Base-by-base conservation (phyloP, 2,797 vertebrate genomes). In the Gymnodraco acuticeps region DNA sequence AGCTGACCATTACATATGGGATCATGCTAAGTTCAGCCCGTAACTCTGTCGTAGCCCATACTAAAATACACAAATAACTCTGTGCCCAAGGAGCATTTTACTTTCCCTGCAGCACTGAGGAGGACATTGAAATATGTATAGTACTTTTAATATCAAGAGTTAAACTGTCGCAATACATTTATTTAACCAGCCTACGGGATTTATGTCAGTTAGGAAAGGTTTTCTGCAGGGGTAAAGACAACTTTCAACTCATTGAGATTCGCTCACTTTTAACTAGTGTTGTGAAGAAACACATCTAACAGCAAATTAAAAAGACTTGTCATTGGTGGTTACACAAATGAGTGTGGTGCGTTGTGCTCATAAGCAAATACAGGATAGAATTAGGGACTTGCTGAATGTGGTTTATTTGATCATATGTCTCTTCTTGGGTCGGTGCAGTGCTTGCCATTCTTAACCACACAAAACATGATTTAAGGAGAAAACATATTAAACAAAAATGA, bases 361-460 rank as follows among this genome's bases (percentile, higher is more conserved):
- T 58, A 72, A 58, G 55, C 56, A 83, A 76, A 71, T 54, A 46
- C 2, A 58, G 41, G 62, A 78, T 62, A 12, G 46, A 77, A 17
- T 73, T 33, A 61, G 41, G 0, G 56, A 72, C 59, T 70, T 61
- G 55, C 27, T 62, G 60, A 19, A 15, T 71, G 72, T 50, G 63
- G 70, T 85, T 88, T 61, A 46, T 64, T 75, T 55, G 45, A 46
- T 87, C 74, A 74, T 58, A 68, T 78, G 71, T 72, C 27, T 86
- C 45, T 52, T 2, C 13, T 64, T 66, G 45, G 55, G n/a, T 14
- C 70, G 73, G 48, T 48, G 38, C 3, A 0, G 54, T 10, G 48
- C 17, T 76, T 31, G 58, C 67, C 66, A 27, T 45, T 48, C 23
- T 65, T 15, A 63, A 64, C 38, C 54, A 56, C 10, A 46, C 42